Percentiles rank a stretch among this genome's conserved stretches.
Conservation (phyloP, 2,797 vertebrate genomes). For the Aphelocoma californica region DNA sequence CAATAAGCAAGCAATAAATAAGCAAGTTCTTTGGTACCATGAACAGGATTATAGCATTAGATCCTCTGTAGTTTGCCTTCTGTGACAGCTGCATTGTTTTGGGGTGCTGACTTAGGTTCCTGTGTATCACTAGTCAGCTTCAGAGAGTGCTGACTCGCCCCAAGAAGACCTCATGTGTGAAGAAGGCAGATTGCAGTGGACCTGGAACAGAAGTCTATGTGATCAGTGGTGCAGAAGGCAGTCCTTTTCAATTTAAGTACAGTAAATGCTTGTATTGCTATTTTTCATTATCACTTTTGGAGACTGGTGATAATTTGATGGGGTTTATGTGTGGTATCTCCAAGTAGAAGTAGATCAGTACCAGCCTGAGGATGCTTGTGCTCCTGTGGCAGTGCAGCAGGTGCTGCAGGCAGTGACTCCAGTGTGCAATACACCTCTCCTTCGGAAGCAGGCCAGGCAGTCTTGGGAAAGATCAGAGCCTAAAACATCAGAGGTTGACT, state of each 20-base stretch:
- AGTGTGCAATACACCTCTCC: neutral
- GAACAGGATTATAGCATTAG: neutral
- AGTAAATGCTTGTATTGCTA: neutral
- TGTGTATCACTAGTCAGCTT: neutral
- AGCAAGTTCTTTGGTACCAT: neutral
- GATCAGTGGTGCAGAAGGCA: neutral
- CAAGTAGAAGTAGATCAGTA: neutral
- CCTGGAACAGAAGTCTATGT: accelerated
- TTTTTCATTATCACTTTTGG: neutral
- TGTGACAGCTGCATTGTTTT: neutral
- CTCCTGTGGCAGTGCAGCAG: neutral
- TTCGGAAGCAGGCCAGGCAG: neutral
- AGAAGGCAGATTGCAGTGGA: no score
- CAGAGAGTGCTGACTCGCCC: neutral
- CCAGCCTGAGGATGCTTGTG: neutral
- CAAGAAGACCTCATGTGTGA: neutral
- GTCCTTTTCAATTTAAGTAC: neutral
- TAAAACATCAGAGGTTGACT: neutral
- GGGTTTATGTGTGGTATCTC: neutral
- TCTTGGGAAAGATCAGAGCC: neutral
- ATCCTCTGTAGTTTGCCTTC: neutral
- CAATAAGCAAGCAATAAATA: neutral
- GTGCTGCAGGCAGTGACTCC: neutral
- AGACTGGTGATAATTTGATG: neutral
- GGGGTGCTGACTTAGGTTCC: neutral